These are phyloP conservation scores for Patella pellucida DNA, from an alignment of 2,888 invertebrate species.

Conservation along the genomic window DNA sequence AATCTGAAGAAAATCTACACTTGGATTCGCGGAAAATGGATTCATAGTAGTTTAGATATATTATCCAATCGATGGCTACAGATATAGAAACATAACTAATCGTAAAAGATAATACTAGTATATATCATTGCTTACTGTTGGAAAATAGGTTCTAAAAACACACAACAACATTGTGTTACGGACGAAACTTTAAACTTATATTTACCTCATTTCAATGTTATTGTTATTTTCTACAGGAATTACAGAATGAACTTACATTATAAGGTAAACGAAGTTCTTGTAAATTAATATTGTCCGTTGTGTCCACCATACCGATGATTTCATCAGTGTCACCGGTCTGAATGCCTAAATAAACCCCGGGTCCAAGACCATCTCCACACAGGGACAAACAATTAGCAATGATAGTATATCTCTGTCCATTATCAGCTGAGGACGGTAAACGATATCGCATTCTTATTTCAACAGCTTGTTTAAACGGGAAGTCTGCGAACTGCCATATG, in stretches of 20 bases:
- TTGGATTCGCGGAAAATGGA: too few relatives aligned
- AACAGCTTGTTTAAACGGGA: neutral
- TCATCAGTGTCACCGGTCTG: neutral
- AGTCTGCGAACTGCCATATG: neutral
- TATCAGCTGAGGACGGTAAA: neutral
- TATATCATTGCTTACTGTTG: too few relatives aligned
- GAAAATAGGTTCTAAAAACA: too few relatives aligned
- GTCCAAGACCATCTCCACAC: neutral
- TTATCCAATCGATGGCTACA: too few relatives aligned
- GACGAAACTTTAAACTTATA: too few relatives aligned
- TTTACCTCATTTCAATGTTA: too few relatives aligned
- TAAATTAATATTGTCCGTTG: neutral
- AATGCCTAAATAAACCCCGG: neutral
- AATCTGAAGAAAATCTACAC: too few relatives aligned
- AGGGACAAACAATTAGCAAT: conserved; percentile 3
- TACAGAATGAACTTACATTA: neutral
- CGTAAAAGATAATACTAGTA: too few relatives aligned
- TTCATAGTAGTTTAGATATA: too few relatives aligned
- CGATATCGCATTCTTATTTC: neutral
- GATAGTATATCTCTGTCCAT: neutral
- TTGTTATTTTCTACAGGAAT: too few relatives aligned
- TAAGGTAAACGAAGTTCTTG: neutral
- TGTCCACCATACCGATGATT: conserved; percentile 1
- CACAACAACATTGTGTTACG: too few relatives aligned
- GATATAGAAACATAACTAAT: too few relatives aligned